Percentiles rank a stretch among this genome's conserved stretches.
Evolutionary conservation across 2,888 invertebrate genomes (phyloP).

Genomic region (Chrysotoxum bicinctum): DNA sequence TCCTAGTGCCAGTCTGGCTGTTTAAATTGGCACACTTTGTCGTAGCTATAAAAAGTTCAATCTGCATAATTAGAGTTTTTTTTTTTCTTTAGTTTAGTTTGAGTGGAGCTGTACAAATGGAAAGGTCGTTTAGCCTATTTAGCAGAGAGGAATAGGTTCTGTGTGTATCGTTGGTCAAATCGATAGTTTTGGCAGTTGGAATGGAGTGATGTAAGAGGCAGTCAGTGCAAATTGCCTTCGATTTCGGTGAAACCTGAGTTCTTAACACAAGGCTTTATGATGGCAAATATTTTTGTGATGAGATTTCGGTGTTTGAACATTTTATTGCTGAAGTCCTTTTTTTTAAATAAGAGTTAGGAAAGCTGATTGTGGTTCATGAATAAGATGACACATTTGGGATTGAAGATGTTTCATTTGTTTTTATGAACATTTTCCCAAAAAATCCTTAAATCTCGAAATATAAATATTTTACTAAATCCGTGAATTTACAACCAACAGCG

Average conservation of each 20-base stretch:
- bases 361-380: too few relatives aligned
- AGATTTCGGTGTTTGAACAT: background rate
- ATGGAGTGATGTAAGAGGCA: conserved; percentile 4
- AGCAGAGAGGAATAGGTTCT: background rate
- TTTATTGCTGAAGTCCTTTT: background rate
- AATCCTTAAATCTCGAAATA: background rate
- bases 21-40: conserved; percentile 24
- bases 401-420: background rate
- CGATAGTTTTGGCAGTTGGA: conserved; percentile 28
- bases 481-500: background rate
- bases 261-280: background rate
- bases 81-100: conserved; percentile 16
- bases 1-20: conserved; percentile 34
- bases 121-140: background rate
- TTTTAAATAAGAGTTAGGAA: background rate
- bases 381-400: background rate
- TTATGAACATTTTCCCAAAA: background rate
- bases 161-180: conserved; percentile 39
- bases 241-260: background rate
- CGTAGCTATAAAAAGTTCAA: conserved; percentile 26
- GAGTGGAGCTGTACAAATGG: conserved; percentile 7
- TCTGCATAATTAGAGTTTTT: conserved; percentile 60
- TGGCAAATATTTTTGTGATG: background rate
- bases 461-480: background rate
- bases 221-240: background rate